Evolutionary conservation across 2,113 vertebrate species (phyloP), one percentile per base, ranked within the genome.

Genomic region (Hystrix cristata): DNA sequence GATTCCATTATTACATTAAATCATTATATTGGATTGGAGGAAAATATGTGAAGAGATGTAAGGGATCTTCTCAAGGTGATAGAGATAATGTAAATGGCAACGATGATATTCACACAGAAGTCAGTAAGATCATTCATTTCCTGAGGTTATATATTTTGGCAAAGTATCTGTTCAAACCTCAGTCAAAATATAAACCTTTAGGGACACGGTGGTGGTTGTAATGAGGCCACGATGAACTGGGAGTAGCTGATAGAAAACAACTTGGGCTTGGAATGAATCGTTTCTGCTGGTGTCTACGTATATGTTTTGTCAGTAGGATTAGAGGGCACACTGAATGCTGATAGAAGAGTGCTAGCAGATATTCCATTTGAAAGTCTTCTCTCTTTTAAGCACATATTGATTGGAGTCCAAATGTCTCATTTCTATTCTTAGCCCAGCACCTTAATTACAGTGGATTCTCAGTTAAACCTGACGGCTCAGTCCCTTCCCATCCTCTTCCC

Each of bases 351-450:
- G 69, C 87, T 91, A 43, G 67, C 74, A 78, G 38, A 60, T 60
- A 27, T 90, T 81, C 51, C 76, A 95, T 81, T 76, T 89, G 64
- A 95, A 96, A 91, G 62, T 29, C 48, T 12, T 90, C 65, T 97
- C 43, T 90, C 71, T 96, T 83, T 95, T 90, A 95, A 95, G 87
- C 71, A 83, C 59, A 3, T 96, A 95, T 98, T 96, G 96, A 98
- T 97, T 94, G 79, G 27, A 95, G 15, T 87, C 76, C 87, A 59
- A 83, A 93, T 91, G 51, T 81, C 19, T 97, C 69, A 38, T 71
- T 83, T 85, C 96, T 98, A 86, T 95, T 98, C 84, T 92, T 96
- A 95, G 96, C 15, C 1, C 18, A 62, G 81, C 12, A 65, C 94
- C 91, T 96, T 95, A 87, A 96, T 97, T 96, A 95, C 90, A 90